phyloP scores from a whole-genome alignment of 92 coral and sea anemone genomes.

The Hydrozoanthus gracilis region DNA sequence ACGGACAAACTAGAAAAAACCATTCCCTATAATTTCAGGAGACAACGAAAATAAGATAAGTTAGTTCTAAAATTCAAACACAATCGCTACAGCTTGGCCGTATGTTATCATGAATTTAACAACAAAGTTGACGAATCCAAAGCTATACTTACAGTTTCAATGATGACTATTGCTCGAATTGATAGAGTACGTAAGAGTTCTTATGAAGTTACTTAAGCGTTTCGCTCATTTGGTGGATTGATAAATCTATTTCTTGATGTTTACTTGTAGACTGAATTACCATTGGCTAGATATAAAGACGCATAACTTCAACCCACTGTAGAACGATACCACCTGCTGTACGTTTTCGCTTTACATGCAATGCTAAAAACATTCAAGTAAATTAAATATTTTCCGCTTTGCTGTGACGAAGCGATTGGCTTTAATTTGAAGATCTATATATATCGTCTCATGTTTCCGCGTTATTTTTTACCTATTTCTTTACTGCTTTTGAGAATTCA shows the following conservation, averaged over 20 bases:
- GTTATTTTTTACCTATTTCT: not conserved
- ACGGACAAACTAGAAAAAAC: too few species aligned
- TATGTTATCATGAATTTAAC: too few species aligned
- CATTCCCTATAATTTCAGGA: too few species aligned
- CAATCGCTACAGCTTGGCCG: too few species aligned
- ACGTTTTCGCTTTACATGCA: not conserved
- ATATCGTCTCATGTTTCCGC: not conserved
- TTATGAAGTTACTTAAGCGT: slow-evolving; percentile 29
- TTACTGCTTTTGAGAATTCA: too few species aligned
- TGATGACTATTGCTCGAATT: not conserved
- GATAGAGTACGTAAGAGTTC: slow-evolving; percentile 26
- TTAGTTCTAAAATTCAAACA: too few species aligned
- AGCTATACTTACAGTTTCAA: not conserved
- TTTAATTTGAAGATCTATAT: not conserved
- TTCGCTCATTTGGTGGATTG: slow-evolving; percentile 13
- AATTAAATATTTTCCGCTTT: not conserved
- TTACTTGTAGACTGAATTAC: not conserved
- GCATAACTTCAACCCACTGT: not conserved
- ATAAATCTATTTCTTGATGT: not conserved
- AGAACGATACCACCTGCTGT: slow-evolving; percentile 23
- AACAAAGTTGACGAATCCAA: not conserved
- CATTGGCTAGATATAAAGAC: slow-evolving; percentile 16
- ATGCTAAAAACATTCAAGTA: not conserved
- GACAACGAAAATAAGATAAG: too few species aligned
- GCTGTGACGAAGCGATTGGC: not conserved